Evolutionary conservation across 1,140 invertebrate genomes (phyloP), one percentile per base, ranked within the genome.

Genomic region (Drosophila elegans): DNA sequence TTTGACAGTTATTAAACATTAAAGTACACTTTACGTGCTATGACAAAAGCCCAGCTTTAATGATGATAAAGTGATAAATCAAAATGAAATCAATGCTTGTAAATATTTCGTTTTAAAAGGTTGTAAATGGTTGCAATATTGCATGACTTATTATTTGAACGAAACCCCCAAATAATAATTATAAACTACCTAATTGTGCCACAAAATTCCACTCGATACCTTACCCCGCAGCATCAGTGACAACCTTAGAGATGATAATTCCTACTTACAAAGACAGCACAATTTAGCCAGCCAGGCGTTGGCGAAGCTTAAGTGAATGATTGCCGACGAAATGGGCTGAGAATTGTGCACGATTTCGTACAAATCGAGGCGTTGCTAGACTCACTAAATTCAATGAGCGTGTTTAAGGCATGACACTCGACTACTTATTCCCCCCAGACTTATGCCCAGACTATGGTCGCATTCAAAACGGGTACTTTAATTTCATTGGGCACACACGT

Each of bases 281-380:
- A 86, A 84, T 80, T 85, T 85, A 48, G 55, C 52, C 55, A 63
- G 42, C 41, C 41, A 68, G 69, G 61, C 80, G 80, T 76, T 79
- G 80, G 80, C 67, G 57, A 55, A 38, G 41, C 66, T 88, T 80
- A 88, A 88, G 84, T 88, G 84, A 89, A 88, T 84, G 84, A 88
- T 89, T 88, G 71, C 80, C 67, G 55, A 52, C 48, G 32, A 71
- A 76, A 82, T 66, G 63, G 76, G 75, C 60, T 64, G 63, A 51
- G 73, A 77, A 84, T 83, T 88, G 86, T 88, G 80, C 80, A 80
- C 57, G 73, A 60, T 67, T 60, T 81, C 44, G 53, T 73, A 41
- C 42, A 51, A 67, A 39, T 67, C 73, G 36, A 75, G 48, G 41
- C 61, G 60, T 51, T 48, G 71, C 59, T 49, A 42, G 52, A 56